phyloP scores from a whole-genome alignment of 2,797 vertebrate species.

The Lithobates pipiens region DNA sequence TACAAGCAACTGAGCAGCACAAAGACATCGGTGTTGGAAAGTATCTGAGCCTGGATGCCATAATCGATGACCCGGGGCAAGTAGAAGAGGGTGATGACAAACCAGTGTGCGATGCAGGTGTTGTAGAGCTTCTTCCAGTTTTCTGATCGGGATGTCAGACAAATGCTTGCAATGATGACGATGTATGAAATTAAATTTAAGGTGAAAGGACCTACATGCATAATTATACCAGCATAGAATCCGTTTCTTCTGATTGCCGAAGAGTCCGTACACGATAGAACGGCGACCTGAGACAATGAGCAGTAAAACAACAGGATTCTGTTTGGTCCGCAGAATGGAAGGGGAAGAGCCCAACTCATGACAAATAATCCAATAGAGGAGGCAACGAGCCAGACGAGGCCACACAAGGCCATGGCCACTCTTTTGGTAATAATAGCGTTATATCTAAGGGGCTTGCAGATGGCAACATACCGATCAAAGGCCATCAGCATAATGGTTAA shows the following conservation, averaged over 20 bases:
- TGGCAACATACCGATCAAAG: conserved; percentile 64
- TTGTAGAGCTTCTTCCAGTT: conserved; percentile 35
- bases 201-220: background rate
- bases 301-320: conserved; percentile 20
- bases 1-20: conserved; percentile 27
- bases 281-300: too few relatives aligned
- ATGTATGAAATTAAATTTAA: conserved; percentile 28
- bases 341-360: background rate
- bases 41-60: background rate
- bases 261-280: background rate
- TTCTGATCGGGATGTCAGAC: background rate
- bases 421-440: conserved; percentile 59
- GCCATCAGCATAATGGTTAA: conserved; percentile 65
- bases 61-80: conserved; percentile 20
- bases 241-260: background rate
- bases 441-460: conserved; percentile 66
- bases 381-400: conserved; percentile 10
- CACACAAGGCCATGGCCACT: conserved; percentile 50
- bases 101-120: conserved; percentile 33
- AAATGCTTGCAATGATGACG: conserved; percentile 6
- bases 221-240: background rate
- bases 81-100: conserved; percentile 18
- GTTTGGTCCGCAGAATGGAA: background rate
- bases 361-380: background rate
- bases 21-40: conserved; percentile 11